A percentile compares a stretch with the other conserved stretches of the same genome.
Conservation (phyloP, 2,888 invertebrate species). For the Epinotia demarniana region DNA sequence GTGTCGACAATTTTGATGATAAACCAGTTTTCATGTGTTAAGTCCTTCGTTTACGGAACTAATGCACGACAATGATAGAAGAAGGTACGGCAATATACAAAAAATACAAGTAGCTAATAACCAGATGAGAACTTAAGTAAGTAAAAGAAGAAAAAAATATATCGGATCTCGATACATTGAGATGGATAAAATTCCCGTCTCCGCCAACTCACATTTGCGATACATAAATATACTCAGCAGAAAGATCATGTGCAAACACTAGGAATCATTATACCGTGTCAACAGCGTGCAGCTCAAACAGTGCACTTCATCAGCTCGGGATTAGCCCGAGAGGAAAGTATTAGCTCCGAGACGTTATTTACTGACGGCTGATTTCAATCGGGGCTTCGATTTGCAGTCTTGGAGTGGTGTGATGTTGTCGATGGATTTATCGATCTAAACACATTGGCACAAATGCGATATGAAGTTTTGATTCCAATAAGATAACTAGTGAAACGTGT, state of each 20-base stretch:
- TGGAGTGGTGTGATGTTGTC: constrained; percentile 55
- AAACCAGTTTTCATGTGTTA: no score
- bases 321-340: constrained; percentile 81
- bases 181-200: not conserved
- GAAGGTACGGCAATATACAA: no score
- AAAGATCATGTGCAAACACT: constrained; percentile 14
- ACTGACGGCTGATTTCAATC: constrained; percentile 79
- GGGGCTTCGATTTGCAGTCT: constrained; percentile 72
- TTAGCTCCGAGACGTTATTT: constrained; percentile 80
- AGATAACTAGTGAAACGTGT: no score
- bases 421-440: constrained; percentile 47
- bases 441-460: not conserved
- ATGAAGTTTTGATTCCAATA: not conserved
- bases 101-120: no score
- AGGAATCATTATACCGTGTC: constrained; percentile 38
- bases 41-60: no score
- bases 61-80: no score
- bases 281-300: constrained; percentile 49
- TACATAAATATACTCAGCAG: constrained; percentile 1
- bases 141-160: no score
- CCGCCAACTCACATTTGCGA: not conserved
- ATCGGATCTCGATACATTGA: not conserved
- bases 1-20: no score
- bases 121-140: no score
- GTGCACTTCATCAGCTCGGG: constrained; percentile 63